Percentiles rank a stretch among this genome's conserved stretches.
Conservation (phyloP, 2,113 vertebrate genomes). For the Galemys pyrenaicus region DNA sequence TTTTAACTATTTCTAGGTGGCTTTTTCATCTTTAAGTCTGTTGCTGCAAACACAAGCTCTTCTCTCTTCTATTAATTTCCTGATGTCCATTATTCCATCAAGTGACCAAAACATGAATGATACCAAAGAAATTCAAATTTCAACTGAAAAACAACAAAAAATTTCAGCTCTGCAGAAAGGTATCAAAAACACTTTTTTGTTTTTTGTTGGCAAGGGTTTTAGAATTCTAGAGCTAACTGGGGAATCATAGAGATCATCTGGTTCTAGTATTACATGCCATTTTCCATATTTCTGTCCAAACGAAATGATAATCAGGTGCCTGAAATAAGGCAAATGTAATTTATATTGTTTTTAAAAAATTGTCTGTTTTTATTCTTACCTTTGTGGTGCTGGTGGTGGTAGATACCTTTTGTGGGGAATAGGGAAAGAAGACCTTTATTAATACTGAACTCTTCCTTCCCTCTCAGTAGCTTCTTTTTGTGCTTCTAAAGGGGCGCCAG, state of each 20-base stretch:
- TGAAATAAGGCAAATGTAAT: neutral
- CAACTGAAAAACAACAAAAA: conserved; percentile 79
- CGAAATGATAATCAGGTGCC: neutral
- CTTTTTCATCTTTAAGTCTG: conserved; percentile 94
- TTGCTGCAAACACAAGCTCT: conserved; percentile 94
- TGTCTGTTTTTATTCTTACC: neutral
- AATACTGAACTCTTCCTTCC: neutral
- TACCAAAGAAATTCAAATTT: conserved; percentile 68
- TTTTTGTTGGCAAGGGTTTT: neutral
- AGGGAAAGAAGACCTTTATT: neutral
- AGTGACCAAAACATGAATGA: conserved; percentile 52
- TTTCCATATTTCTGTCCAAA: neutral
- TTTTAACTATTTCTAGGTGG: conserved; percentile 86
- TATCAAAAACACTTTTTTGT: conserved; percentile 66
- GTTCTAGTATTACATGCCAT: neutral
- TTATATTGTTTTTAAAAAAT: neutral
- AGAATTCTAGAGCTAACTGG: neutral
- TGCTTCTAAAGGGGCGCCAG: neutral
- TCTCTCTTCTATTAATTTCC: conserved; percentile 91
- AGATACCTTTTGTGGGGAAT: neutral
- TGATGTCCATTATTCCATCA: conserved; percentile 86
- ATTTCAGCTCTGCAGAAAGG: conserved; percentile 83
- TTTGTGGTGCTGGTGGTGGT: neutral
- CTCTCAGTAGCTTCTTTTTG: neutral
- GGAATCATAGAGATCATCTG: neutral